Conservation (phyloP, 2,113 vertebrate species). For the Meleagris gallopavo region DNA sequence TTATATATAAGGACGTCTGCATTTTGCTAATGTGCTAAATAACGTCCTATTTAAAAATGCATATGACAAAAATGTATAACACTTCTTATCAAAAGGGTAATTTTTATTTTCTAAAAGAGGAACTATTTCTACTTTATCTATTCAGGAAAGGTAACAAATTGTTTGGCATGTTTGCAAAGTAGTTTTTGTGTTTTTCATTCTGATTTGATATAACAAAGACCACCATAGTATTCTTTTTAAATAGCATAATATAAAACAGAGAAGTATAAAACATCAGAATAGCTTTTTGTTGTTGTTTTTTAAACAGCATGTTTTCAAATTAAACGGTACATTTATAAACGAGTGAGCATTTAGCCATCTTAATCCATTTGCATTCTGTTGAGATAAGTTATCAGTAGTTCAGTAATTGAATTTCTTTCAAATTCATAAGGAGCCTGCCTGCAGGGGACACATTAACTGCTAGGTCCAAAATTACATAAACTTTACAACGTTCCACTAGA, state of each 20-base stretch:
- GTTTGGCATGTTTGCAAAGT: background rate
- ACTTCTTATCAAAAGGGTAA: background rate
- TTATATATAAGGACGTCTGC: background rate
- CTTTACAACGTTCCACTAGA: constrained; percentile 57
- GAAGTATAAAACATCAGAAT: constrained; percentile 20
- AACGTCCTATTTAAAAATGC: background rate
- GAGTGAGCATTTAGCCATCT: constrained; percentile 56
- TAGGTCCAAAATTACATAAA: constrained; percentile 69
- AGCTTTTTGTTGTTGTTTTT: background rate
- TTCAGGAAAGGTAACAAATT: background rate
- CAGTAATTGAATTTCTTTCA: constrained; percentile 79
- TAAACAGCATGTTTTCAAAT: constrained; percentile 7
- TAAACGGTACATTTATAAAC: constrained; percentile 52
- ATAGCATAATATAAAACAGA: background rate
- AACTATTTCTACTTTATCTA: background rate
- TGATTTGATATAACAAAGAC: background rate
- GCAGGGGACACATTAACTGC: constrained; percentile 76
- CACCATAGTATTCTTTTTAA: background rate
- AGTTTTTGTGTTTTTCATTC: background rate
- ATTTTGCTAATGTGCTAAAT: background rate
- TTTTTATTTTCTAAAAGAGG: background rate
- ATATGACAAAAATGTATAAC: background rate
- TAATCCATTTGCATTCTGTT: constrained; percentile 76
- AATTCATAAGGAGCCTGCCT: constrained; percentile 75
- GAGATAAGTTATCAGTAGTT: constrained; percentile 77